Evolutionary conservation across 2,888 invertebrate species (phyloP), one percentile per base, ranked within the genome.

Genomic region (Agrotis exclamationis): DNA sequence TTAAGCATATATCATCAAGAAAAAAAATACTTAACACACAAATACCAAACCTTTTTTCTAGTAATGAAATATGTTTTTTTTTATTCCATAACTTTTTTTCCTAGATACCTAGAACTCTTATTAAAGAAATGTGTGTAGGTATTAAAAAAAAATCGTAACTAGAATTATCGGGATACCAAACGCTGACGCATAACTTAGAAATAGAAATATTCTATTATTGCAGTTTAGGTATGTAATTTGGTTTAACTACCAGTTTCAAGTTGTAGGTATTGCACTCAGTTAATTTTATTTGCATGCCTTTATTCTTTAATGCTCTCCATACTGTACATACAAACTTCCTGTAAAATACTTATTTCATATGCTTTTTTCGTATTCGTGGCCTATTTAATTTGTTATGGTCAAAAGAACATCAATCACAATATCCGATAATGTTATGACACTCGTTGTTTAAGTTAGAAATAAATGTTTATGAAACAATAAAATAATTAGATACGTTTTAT

Each of bases 401-500:
- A 16, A 45, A 45, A 39, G 39, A 45, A 16, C 4, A 45, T 16
- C 5, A 45, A 16, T 16, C 5, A 33, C 3, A 48, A 14, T 60
- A 65, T 60, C 22, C 0, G 7, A 18, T 47, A 22, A 18, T 22
- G 53, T 33, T 63, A 9, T 53, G 20, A 53, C 33, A 39, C 60
- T 66, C n/a, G 45, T 44, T 51, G 47, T 39, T 48, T 71, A 53
- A 24, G 13, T 70, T 22, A 20, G 13, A 47, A 71, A 57, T 72
- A 72, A 72, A 72, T 74, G 39, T 74, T 63, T 47, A 47, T 47
- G n/a, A 57, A 57, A 72, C 18, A 11, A 57, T 22, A 18, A 11
- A 1, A 13, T 56, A 33, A 33, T 33, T 33, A n/a, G n/a, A n/a
- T n/a, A 33, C 57, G 50, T 74, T 66, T 74, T 51, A 74, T 64